Evolutionary conservation across 2,888 invertebrate genomes (phyloP), one percentile per base, ranked within the genome.

Genomic region (Apamea crenata): DNA sequence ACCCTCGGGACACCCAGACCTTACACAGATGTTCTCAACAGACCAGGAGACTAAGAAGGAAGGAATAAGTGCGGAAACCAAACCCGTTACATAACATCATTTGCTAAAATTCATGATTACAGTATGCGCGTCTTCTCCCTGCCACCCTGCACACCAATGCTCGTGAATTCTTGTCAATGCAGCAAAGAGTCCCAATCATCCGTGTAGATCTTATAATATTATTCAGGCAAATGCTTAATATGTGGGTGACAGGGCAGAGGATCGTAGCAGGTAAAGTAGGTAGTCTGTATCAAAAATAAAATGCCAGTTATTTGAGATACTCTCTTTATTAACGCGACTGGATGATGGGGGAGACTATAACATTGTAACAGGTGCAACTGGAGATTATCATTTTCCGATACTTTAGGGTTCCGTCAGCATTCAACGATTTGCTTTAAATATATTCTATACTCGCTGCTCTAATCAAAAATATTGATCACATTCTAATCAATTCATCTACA

Each of bases 261-360:
- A 73, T 36, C 16, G 6, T 29, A 73, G n/a, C n/a, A 40, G 29
- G 21, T 8, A 61, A 77, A 40, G 78, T 47, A 40, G 44, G 44
- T 18, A 59, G 25, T 21, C 21, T 59, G 4, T n/a, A 47, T 61
- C 21, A 18, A 14, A 86, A 77, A 70, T 25, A 83, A 78, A 87
- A 83, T 53, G 14, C 73, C 36, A 44, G 40, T 18, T 29, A 71
- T 74, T 44, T 63, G 56, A 87, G 50, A 83, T 63, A 78, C 18
- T 71, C 74, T 86, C 29, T 87, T 87, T 84, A 87, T 75, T 87
- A 67, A 63, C 66, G 68, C 65, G 68, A 75, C 63, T 76, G 78
- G 50, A 70, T 63, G 81, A 61, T 74, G 40, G 59, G 59, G 73
- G 86, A 78, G 70, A 79, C 69, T 72, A 69, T 44, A 74, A 77